These are phyloP conservation scores for Erpornis zantholeuca DNA, from an alignment of 2,113 vertebrate species.

Conservation along the genomic window DNA sequence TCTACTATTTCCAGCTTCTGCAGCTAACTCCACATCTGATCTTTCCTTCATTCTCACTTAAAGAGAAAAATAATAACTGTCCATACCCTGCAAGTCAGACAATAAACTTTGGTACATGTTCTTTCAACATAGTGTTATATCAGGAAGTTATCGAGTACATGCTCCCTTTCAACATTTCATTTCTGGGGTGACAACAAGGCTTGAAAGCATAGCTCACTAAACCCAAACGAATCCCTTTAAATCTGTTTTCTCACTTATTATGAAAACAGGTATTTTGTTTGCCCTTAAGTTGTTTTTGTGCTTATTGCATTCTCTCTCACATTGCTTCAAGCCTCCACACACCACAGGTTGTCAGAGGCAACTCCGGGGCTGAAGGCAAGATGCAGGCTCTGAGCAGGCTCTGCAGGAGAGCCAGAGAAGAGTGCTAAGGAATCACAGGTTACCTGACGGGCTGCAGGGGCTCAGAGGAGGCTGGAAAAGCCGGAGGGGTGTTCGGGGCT, in stretches of 20 bases:
- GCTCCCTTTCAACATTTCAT: background rate
- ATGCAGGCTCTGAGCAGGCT: background rate
- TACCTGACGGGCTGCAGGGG: background rate
- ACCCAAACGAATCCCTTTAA: background rate
- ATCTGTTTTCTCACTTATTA: background rate
- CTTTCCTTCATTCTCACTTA: background rate
- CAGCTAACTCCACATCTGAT: background rate
- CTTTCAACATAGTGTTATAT: background rate
- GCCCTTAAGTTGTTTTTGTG: background rate
- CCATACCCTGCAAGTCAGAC: background rate
- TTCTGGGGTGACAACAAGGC: background rate
- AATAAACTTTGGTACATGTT: background rate
- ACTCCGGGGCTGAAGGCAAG: background rate
- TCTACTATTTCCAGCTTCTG: background rate
- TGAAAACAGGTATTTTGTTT: background rate
- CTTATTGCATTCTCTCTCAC: background rate
- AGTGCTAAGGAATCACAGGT: background rate
- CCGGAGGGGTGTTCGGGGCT: fast-evolving
- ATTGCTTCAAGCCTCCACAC: background rate
- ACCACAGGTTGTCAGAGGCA: background rate
- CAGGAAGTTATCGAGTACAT: background rate
- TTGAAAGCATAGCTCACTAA: background rate
- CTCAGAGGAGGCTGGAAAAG: fast-evolving
- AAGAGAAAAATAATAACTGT: background rate
- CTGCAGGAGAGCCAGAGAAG: fast-evolving